These are phyloP conservation scores for Tribolium freemani DNA, from an alignment of 2,888 invertebrate genomes.

Conservation along the genomic window DNA sequence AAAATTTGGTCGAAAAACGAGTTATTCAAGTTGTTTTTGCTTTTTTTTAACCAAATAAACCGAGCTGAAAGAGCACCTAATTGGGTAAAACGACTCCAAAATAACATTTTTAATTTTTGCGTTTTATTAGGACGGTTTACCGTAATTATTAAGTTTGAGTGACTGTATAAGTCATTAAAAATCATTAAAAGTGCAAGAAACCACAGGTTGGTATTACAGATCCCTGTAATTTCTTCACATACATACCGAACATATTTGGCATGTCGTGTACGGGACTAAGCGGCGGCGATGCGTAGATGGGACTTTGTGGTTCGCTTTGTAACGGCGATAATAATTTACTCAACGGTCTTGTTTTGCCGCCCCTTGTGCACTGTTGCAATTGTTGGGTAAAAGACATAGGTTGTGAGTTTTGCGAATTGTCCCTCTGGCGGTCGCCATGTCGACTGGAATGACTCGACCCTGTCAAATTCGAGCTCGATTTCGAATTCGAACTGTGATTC, in stretches of 20 bases:
- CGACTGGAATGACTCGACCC: constrained; percentile 70
- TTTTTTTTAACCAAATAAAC: no score
- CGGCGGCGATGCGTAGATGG: constrained; percentile 81
- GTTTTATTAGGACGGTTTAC: no score
- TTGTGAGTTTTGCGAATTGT: constrained; percentile 62
- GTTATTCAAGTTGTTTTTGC: no score
- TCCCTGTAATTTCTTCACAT: no score
- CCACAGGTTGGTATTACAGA: no score
- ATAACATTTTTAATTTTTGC: no score
- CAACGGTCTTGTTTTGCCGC: constrained; percentile 75
- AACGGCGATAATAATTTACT: constrained; percentile 74
- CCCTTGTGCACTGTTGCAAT: constrained; percentile 86
- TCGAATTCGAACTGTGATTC: constrained; percentile 83
- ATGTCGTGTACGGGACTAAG: constrained; percentile 70
- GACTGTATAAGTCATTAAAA: no score
- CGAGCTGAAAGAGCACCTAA: no score
- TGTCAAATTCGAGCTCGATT: constrained; percentile 84
- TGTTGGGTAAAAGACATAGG: constrained; percentile 94
- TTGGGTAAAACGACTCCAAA: no score
- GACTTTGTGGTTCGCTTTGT: constrained; percentile 78
- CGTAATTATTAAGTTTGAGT: no score
- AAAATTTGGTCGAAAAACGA: no score
- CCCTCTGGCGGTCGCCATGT: constrained; percentile 64
- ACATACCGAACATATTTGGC: constrained; percentile 65
- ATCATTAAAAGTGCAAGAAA: no score